phyloP scores from a whole-genome alignment of 2,113 vertebrate genomes.

The Seriola rivoliana region DNA sequence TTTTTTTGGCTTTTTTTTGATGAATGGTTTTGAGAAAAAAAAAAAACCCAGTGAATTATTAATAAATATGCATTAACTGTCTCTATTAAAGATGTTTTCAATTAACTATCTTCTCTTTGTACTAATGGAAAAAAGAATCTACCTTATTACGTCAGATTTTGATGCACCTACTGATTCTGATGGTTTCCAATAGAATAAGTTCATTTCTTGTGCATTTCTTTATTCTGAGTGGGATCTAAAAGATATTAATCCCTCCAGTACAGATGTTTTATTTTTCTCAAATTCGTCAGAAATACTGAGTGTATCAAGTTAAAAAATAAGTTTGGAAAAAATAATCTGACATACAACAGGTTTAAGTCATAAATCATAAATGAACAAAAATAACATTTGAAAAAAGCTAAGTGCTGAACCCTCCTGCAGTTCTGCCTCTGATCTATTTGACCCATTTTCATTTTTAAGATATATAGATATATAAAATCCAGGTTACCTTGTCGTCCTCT shows the following conservation, averaged over 20 bases:
- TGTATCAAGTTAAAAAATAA: no score
- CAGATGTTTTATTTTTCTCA: neutral
- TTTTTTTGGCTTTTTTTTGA: neutral
- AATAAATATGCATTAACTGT: constrained; percentile 23
- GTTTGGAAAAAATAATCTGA: no score
- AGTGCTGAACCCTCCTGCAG: no score
- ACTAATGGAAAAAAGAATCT: neutral
- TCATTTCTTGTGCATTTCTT: neutral
- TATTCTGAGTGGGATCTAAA: constrained; percentile 7
- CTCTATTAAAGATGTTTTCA: constrained; percentile 11
- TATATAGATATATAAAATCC: no score
- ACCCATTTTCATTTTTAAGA: no score
- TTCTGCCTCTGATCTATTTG: no score
- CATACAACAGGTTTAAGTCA: no score
- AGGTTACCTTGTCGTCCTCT: no score
- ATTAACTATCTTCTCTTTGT: constrained; percentile 24
- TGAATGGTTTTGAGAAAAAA: neutral
- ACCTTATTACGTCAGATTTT: neutral
- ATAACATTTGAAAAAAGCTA: no score
- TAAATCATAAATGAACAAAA: no score
- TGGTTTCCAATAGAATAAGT: neutral
- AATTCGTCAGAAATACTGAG: neutral
- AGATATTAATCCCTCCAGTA: neutral
- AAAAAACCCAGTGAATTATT: constrained; percentile 15
- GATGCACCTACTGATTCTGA: constrained; percentile 19